phyloP scores from a whole-genome alignment of 2,797 vertebrate species.

The Coreius guichenoti region DNA sequence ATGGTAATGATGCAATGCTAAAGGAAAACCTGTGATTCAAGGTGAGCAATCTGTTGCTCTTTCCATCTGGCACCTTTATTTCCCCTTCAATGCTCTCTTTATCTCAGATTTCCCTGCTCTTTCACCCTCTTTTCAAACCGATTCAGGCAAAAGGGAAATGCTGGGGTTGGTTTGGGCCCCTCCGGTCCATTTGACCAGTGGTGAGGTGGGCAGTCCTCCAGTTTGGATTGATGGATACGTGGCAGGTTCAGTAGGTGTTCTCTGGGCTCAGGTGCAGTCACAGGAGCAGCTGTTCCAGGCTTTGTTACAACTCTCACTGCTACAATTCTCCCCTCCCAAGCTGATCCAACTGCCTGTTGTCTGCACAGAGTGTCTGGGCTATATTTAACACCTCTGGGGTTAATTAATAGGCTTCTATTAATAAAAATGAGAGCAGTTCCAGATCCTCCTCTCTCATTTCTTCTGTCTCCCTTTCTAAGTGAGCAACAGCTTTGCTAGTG shows the following conservation, averaged over 20 bases:
- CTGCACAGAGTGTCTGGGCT: constrained; percentile 70
- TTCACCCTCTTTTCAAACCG: constrained; percentile 8
- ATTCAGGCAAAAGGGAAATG: not conserved
- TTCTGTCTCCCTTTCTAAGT: constrained; percentile 58
- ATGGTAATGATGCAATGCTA: constrained; percentile 13
- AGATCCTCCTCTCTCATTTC: constrained; percentile 62
- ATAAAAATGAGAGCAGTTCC: constrained; percentile 75
- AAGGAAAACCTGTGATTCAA: constrained; percentile 20
- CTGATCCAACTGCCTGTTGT: constrained; percentile 73
- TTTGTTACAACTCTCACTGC: constrained; percentile 59
- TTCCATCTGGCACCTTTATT: constrained; percentile 35
- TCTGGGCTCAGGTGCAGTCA: constrained; percentile 31
- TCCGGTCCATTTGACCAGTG: constrained; percentile 8
- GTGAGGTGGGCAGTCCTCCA: constrained; percentile 32
- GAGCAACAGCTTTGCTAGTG: constrained; percentile 61
- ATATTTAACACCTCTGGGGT: constrained; percentile 77
- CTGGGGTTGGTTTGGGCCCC: constrained; percentile 25
- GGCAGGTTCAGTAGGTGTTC: constrained; percentile 53
- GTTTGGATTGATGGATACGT: constrained; percentile 57
- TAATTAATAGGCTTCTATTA: constrained; percentile 82
- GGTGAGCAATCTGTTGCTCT: constrained; percentile 31
- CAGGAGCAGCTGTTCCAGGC: constrained; percentile 72
- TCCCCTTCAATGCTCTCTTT: constrained; percentile 19
- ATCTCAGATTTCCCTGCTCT: not conserved
- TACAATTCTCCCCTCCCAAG: constrained; percentile 65